Evolutionary conservation across 1,140 invertebrate genomes (phyloP), one percentile per base, ranked within the genome.

Genomic region (Drosophila suzukii): DNA sequence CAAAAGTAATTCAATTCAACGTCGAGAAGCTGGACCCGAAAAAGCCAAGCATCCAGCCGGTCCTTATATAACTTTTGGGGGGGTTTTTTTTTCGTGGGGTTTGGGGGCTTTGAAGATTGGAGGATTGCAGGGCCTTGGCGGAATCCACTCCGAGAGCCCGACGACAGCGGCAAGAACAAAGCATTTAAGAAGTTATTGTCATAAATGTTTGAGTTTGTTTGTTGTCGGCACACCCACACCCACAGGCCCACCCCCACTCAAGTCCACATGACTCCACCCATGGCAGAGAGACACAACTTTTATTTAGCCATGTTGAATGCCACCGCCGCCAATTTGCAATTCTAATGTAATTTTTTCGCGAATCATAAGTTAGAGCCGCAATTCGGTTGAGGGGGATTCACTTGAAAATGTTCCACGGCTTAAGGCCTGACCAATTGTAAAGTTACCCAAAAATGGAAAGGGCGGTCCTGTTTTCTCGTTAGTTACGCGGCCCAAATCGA

Each of bases 101-200:
- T 34, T 10, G 32, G 32, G 27, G 27, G 27, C 4, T 27, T 27
- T 27, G 27, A 27, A 27, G 27, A 7, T 43, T n/a, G 8, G 44
- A 20, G 41, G 66, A 41, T 62, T 71, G 38, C 27, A 27, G 4
- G 11, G 38, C 38, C 41, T 27, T 50, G 49, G 47, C 30, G 50
- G 68, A 58, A 53, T 73, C 55, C 62, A 58, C 55, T 39, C 65
- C 58, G 61, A 76, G 38, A 39, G 55, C 63, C 47, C 43, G 57
- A 65, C 71, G 70, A 73, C 71, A 75, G 39, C 41, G 60, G 53
- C 72, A 71, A 76, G 82, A 88, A 78, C 81, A 85, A 80, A 83
- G 83, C 83, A 88, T 88, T 88, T 88, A 88, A 88, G 84, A 88
- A 88, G 84, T 88, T 88, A 88, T 88, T 88, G 84, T 89, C 84